Evolutionary conservation across 1,140 invertebrate genomes (phyloP), one percentile per base, ranked within the genome.

Genomic region (Pantala flavescens): DNA sequence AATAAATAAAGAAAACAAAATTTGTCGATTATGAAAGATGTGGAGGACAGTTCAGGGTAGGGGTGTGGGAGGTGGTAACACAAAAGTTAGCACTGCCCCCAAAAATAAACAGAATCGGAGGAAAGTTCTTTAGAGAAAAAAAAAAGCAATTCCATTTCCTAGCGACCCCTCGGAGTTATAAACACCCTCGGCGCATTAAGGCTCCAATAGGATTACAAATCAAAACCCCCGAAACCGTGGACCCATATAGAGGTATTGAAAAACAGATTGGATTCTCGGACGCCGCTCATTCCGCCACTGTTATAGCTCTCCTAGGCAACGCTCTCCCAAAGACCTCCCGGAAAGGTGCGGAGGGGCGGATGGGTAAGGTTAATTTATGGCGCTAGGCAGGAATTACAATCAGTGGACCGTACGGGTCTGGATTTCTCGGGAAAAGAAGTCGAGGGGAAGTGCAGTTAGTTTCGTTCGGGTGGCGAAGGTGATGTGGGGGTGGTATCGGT

Each of bases 361-460:
- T 63, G 49, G 49, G n/a, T 49, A 21, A 3, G 49, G 49, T 63
- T 63, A 63, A 63, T 63, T 63, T 63, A 63, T 63, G 49, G 49
- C 49, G 49, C 49, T 63, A 63, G 49, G 49, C 49, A 63, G 49
- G 49, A 63, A 63, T 63, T 63, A 63, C 49, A 63, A 63, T 63
- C 49, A 63, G 49, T 63, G 49, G 49, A 63, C 49, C 49, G 49
- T 63, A 63, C 49, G 5, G 49, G 49, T 63, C 49, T 16, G 49
- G 49, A 63, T 63, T 63, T 63, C 49, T 63, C 49, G 14, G 49
- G 49, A 63, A 12, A 63, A 63, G 14, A 21, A 63, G 49, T 63
- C 12, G 49, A 63, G 49, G 49, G 49, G 49, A 63, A 63, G 49
- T 63, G 49, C 49, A 19, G 49, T 63, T 63, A 63, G 49, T 63